These are phyloP conservation scores for Caenorhabditis auriculariae DNA, from an alignment of 2,888 invertebrate species.

Conservation along the genomic window DNA sequence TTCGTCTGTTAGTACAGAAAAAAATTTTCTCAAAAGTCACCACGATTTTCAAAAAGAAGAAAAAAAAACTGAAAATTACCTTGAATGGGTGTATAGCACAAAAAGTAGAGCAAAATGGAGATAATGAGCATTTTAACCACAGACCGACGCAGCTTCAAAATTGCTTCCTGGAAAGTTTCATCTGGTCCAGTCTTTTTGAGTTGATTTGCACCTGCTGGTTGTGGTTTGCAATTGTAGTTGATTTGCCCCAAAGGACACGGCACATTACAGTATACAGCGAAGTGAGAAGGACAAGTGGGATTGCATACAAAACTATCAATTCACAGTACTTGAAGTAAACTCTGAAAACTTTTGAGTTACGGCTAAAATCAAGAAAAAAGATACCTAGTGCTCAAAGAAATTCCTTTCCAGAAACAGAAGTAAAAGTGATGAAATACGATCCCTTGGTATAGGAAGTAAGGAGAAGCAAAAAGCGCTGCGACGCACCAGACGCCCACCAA, in stretches of 20 bases:
- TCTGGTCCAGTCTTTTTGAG: neutral
- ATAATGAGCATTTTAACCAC: constrained; percentile 67
- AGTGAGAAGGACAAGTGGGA: constrained; percentile 47
- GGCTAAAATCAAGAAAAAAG: too few species aligned
- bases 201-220: constrained; percentile 30
- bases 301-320: constrained; percentile 43
- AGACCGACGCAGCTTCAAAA: constrained; percentile 60
- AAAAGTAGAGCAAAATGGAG: constrained; percentile 65
- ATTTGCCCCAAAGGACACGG: constrained; percentile 42
- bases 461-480: constrained; percentile 41
- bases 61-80: constrained; percentile 12
- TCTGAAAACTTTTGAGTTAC: too few species aligned
- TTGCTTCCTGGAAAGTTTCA: constrained; percentile 22
- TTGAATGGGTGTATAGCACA: constrained; percentile 66
- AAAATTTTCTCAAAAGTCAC: neutral
- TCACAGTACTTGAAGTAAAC: constrained; percentile 47
- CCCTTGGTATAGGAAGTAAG: constrained; percentile 40
- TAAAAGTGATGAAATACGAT: constrained; percentile 23
- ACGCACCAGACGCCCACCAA: constrained; percentile 36
- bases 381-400: constrained; percentile 28
- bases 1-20: neutral
- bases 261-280: constrained; percentile 49
- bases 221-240: constrained; percentile 41
- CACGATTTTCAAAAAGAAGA: neutral
- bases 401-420: constrained; percentile 39